A percentile compares a stretch with the other conserved stretches of the same genome.
Evolutionary conservation across 2,797 vertebrate species (phyloP).

Genomic region (Semotilus atromaculatus): DNA sequence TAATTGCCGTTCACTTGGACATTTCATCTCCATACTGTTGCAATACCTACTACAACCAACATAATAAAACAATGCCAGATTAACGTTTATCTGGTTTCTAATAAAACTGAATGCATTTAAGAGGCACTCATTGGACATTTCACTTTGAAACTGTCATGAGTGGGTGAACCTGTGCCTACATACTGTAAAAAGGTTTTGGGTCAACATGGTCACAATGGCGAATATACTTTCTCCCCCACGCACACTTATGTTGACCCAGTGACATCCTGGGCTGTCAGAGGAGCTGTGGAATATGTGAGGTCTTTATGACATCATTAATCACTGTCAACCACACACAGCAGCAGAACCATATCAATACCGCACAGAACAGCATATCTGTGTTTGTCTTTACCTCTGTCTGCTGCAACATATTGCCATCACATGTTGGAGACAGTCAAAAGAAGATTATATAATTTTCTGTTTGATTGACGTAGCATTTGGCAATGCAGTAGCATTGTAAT

Average conservation of each 20-base stretch:
- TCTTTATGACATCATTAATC: slow-evolving; percentile 65
- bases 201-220: background rate
- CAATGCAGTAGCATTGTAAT: slow-evolving; percentile 13
- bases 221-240: background rate
- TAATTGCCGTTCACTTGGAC: background rate
- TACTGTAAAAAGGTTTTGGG: background rate
- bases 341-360: slow-evolving; percentile 27
- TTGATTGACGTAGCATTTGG: slow-evolving; percentile 34
- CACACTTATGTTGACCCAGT: slow-evolving; percentile 32
- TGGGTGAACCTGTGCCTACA: slow-evolving; percentile 10
- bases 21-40: background rate
- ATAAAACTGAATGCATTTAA: background rate
- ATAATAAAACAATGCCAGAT: background rate
- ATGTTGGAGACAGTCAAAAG: slow-evolving; percentile 9
- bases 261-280: slow-evolving; percentile 41
- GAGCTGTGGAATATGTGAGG: slow-evolving; percentile 56
- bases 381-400: slow-evolving; percentile 33
- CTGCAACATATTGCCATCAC: slow-evolving; percentile 26
- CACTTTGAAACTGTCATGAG: background rate
- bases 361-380: slow-evolving; percentile 23
- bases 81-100: background rate
- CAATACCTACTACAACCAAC: background rate
- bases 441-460: slow-evolving; percentile 23
- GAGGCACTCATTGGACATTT: background rate
- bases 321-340: slow-evolving; percentile 43